A percentile compares a stretch with the other conserved stretches of the same genome.
These are phyloP conservation scores for Plebejus argus DNA, from an alignment of 2,888 invertebrate species.

Conservation along the genomic window DNA sequence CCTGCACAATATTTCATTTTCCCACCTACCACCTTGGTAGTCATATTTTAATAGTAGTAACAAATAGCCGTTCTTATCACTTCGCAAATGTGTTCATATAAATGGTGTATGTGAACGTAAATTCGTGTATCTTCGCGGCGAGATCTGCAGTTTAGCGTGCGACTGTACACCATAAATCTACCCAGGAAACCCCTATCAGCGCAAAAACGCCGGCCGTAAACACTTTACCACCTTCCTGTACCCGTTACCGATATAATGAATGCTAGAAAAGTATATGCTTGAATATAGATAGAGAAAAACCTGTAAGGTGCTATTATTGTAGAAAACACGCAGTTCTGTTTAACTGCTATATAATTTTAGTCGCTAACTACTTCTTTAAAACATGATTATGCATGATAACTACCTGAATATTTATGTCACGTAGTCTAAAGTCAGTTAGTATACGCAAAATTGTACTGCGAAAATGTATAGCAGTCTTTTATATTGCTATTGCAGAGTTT, in stretches of 20 bases:
- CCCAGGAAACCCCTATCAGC: slow-evolving; percentile 53
- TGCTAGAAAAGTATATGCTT: slow-evolving; percentile 16
- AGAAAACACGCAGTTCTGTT: not conserved
- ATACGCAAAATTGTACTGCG: not conserved
- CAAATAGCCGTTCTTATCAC: not conserved
- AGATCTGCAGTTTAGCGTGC: slow-evolving; percentile 52
- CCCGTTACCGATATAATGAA: slow-evolving; percentile 32
- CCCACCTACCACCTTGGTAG: not conserved
- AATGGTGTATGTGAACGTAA: slow-evolving; percentile 37
- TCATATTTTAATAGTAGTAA: not conserved
- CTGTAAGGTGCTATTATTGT: not conserved
- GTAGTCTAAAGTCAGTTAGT: not conserved
- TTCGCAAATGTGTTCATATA: slow-evolving; percentile 22
- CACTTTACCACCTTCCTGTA: slow-evolving; percentile 65
- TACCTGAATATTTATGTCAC: not conserved
- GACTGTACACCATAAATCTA: slow-evolving; percentile 50
- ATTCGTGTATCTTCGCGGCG: slow-evolving; percentile 42
- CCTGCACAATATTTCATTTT: slow-evolving; percentile 17
- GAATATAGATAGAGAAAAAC: not conserved
- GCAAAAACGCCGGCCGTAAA: slow-evolving; percentile 55
- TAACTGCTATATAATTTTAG: not conserved
- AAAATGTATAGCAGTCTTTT: slow-evolving; percentile 15
- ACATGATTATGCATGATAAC: not conserved
- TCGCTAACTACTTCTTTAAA: not conserved
- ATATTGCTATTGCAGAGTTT: slow-evolving; percentile 23